Evolutionary conservation across 1,140 invertebrate genomes (phyloP), one percentile per base, ranked within the genome.

Genomic region (Meteorus sp.): DNA sequence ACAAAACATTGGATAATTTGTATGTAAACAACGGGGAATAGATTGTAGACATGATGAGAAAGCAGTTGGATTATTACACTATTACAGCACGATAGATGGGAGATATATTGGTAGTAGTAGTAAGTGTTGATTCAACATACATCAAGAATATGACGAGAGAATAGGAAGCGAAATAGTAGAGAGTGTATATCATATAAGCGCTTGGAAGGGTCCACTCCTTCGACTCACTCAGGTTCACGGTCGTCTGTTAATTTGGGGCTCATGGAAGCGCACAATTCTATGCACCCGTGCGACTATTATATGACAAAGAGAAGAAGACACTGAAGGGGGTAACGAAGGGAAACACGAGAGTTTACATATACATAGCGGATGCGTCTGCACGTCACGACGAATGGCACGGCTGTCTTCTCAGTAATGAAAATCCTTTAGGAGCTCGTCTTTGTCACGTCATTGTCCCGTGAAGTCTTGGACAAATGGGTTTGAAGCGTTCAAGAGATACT

Each of bases 11-110:
- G 62, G 67, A 67, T 73, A 72, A 73, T 73, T 72, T 70, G 69
- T 71, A 71, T 72, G 71, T 73, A 73, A 73, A 73, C 71, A 73
- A 57, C 59, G n/a, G n/a, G n/a, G 51, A 67, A 66, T 48, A 39
- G 59, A 23, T 60, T 53, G 29, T n/a, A 41, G 60, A 37, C 27
- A 48, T 17, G 17, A 50, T 19, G 45, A 53, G 15, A 19, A 31
- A 52, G n/a, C 19, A 35, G 27, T 47, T 41, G 22, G 17, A 53
- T 48, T 27, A 31, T n/a, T n/a, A n/a, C n/a, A n/a, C n/a, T n/a
- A n/a, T n/a, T n/a, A n/a, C n/a, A n/a, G n/a, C n/a, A n/a, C n/a
- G n/a, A 31, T 35, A 56, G 43, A 47, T 45, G 27, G 39, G 57
- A 15, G 53, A 11, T 23, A 37, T 4, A 33, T n/a, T n/a, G n/a